Conservation (phyloP, 2,888 invertebrate species). For the Coecobrya sp. region DNA sequence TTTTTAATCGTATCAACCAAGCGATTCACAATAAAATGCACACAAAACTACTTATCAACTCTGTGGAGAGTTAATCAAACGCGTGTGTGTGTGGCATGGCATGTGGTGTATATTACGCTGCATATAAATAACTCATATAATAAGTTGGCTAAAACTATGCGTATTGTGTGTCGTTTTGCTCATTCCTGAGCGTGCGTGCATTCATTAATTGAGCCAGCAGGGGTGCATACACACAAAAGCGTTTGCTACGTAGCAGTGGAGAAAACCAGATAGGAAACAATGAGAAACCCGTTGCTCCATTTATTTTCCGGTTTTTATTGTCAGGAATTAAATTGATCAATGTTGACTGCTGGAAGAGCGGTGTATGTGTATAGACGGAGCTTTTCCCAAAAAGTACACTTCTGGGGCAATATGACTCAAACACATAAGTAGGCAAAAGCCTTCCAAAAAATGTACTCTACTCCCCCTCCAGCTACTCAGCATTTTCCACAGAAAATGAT, state of each 20-base stretch:
- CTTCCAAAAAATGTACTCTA: too few species aligned
- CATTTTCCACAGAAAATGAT: too few species aligned
- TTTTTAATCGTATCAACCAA: constrained; percentile 74
- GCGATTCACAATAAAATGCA: not conserved
- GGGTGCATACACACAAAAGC: constrained; percentile 66
- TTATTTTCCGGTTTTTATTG: constrained; percentile 77
- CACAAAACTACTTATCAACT: not conserved
- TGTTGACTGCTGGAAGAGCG: constrained; percentile 38
- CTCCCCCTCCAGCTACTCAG: too few species aligned
- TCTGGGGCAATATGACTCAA: constrained; percentile 44
- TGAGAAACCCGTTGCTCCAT: constrained; percentile 67
- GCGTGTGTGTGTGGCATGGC: constrained; percentile 71
- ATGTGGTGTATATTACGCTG: constrained; percentile 62
- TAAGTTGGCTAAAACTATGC: constrained; percentile 38
- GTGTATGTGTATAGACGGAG: too few species aligned
- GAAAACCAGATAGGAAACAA: not conserved
- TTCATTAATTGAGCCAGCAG: constrained; percentile 81
- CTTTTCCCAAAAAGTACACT: not conserved
- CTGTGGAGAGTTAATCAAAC: constrained; percentile 28
- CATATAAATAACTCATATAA: constrained; percentile 15
- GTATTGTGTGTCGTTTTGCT: constrained; percentile 31
- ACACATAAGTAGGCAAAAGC: not conserved
- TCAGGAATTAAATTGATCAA: constrained; percentile 51
- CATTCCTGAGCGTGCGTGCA: constrained; percentile 81
- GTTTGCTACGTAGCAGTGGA: not conserved